phyloP scores from a whole-genome alignment of 2,113 vertebrate species.

The Caracal caracal region DNA sequence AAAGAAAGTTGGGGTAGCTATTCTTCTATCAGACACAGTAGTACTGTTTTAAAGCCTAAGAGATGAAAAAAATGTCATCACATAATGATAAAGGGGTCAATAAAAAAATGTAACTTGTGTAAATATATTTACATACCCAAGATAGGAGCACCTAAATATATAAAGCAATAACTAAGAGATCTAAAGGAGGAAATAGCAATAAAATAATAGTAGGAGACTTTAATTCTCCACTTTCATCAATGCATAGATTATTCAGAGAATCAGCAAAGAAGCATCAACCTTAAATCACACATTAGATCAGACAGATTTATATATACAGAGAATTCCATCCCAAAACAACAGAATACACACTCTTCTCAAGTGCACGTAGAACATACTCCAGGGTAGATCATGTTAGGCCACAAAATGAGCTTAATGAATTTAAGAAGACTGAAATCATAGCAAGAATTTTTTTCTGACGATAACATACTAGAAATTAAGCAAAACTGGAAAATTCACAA shows the following conservation, averaged over 20 bases:
- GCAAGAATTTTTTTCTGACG: not conserved
- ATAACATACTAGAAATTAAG: not conserved
- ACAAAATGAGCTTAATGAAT: not conserved
- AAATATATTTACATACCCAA: not conserved
- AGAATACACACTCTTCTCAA: not conserved
- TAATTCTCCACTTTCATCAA: not conserved
- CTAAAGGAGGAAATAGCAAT: not conserved
- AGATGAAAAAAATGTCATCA: not conserved
- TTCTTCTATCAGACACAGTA: not conserved
- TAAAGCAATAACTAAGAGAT: not conserved
- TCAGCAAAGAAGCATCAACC: not conserved
- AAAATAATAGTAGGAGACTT: not conserved
- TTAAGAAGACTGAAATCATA: not conserved
- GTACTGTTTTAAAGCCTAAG: not conserved
- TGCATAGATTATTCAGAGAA: not conserved
- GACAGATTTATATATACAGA: not conserved
- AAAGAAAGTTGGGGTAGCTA: not conserved
- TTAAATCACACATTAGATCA: not conserved
- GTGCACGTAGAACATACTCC: not conserved
- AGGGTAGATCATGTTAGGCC: not conserved
- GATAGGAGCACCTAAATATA: not conserved
- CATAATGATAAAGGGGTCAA: not conserved
- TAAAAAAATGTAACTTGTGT: not conserved
- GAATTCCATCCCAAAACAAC: not conserved
- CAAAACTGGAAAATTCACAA: not conserved